These are phyloP conservation scores for Apoda limacodes DNA, from an alignment of 2,888 invertebrate species.

Conservation along the genomic window DNA sequence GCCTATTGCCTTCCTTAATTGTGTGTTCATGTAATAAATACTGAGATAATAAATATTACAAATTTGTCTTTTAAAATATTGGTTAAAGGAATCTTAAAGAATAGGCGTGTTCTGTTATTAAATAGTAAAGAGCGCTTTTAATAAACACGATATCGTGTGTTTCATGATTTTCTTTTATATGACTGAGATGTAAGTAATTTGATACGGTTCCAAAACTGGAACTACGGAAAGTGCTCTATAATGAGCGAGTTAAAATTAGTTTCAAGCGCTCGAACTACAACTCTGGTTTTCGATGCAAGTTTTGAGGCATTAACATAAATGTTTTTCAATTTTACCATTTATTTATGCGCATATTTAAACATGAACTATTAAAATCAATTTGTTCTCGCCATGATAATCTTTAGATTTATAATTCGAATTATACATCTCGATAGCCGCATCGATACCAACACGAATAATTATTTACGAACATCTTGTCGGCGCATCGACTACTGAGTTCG, in stretches of 20 bases:
- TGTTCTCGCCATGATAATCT: conserved; percentile 31
- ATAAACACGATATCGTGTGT: no score
- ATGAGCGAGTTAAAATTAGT: conserved; percentile 40
- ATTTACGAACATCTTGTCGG: no score
- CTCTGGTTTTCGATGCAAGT: not conserved
- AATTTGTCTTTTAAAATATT: no score
- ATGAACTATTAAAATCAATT: conserved; percentile 36
- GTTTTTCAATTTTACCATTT: conserved; percentile 30
- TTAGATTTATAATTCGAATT: not conserved
- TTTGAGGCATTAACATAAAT: conserved; percentile 2
- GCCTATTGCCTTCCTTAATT: conserved; percentile 35
- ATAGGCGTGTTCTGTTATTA: conserved; percentile 22
- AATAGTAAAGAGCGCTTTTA: no score
- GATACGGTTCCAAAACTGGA: conserved; percentile 26
- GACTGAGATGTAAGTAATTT: conserved; percentile 30
- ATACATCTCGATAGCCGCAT: not conserved
- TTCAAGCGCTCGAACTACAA: conserved; percentile 22
- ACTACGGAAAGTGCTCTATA: conserved; percentile 27
- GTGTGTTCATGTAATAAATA: conserved; percentile 34
- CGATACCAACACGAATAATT: no score
- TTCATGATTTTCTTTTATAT: no score
- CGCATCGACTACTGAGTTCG: no score
- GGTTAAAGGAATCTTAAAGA: no score
- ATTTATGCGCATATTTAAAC: conserved; percentile 43
- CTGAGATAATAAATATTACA: no score